Conservation (phyloP, 2,113 vertebrate genomes). For the Empidonax alnorum region DNA sequence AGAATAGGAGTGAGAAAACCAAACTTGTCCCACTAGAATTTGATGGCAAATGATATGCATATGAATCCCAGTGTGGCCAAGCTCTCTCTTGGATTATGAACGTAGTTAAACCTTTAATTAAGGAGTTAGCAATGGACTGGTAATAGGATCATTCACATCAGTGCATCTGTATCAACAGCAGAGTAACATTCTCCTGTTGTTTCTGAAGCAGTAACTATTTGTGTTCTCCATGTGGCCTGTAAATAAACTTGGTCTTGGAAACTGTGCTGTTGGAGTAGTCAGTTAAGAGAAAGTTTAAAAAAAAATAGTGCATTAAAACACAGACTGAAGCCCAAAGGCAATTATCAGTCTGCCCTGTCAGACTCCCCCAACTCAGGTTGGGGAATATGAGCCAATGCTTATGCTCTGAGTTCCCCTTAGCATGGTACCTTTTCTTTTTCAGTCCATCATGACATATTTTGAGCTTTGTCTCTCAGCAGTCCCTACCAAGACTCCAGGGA, state of each 20-base stretch:
- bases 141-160: neutral
- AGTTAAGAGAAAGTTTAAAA: neutral
- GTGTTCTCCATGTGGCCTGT: neutral
- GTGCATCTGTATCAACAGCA: neutral
- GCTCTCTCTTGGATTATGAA: neutral
- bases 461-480: slow-evolving; percentile 7
- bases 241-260: neutral
- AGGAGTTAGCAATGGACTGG: neutral
- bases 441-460: neutral
- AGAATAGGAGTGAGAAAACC: neutral
- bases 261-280: neutral
- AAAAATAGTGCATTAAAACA: neutral
- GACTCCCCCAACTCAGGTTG: neutral
- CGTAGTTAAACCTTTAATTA: neutral
- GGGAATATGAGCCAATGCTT: neutral
- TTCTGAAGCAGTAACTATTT: neutral
- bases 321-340: neutral
- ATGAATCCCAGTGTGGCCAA: neutral
- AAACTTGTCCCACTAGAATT: neutral
- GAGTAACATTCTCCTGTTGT: neutral
- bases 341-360: neutral
- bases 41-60: neutral
- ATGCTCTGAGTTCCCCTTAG: neutral
- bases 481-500: slow-evolving; percentile 1
- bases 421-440: slow-evolving; percentile 1